Evolutionary conservation across 2,113 vertebrate genomes (phyloP), one percentile per base, ranked within the genome.

Genomic region (Dicrurus megarhynchus): DNA sequence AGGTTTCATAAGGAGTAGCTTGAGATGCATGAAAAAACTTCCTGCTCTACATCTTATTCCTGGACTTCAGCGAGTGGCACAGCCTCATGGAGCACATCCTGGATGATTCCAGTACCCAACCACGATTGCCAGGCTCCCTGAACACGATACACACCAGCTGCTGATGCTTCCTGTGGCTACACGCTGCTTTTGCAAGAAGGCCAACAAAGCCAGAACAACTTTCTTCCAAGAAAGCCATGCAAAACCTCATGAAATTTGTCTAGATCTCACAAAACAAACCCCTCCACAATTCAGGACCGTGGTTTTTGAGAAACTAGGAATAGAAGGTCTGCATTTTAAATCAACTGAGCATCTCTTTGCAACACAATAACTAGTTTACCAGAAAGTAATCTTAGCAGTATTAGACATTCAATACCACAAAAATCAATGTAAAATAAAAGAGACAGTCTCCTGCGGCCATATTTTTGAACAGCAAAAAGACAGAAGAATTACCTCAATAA

Each of bases 401-500:
- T 89, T 65, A 87, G 69, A 18, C 83, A 84, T 76, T 69, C 73
- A 75, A 28, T 64, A 92, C 26, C 57, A 28, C 24, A 69, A 49
- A 88, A 75, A 50, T 71, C 91, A 28, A 75, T 89, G 73, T 39
- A 89, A 90, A 93, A 90, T 53, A 75, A 68, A 90, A 21, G 27
- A 84, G 32, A 30, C 7, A 2, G 47, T 75, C 76, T 89, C 65
- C 47, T 3, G 61, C 1, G 32, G 65, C 44, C 3, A 0, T 41
- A 75, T 67, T 96, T 94, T 87, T 49, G 71, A 90, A 74, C 26
- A 52, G 28, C 18, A 89, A 80, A 78, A 64, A 70, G 47, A 20
- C 17, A 44, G 70, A 81, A 91, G 65, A 77, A 84, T 98, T 98
- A 99, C 99, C 99, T 99, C 99, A 6, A 97, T 98, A 77, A 99